Evolutionary conservation across 2,797 vertebrate species (phyloP), one percentile per base, ranked within the genome.

Genomic region (Bradypodion pumilum): DNA sequence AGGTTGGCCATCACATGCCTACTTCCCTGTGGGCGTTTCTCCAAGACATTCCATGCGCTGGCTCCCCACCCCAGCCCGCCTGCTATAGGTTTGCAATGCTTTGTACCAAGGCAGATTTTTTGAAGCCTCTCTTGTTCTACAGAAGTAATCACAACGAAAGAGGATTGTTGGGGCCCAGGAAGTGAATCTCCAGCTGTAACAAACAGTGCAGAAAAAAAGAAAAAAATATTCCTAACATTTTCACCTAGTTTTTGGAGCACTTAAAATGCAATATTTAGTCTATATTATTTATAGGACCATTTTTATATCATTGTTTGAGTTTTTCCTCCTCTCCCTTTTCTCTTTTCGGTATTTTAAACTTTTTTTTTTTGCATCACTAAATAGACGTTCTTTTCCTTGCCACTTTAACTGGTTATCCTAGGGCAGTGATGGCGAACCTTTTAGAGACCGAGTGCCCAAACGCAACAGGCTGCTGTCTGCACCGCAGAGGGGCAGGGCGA

Each of bases 31-130:
- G 52, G 7, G 91, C 87, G 86, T 82, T 82, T 83, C 86, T 0
- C 72, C 86, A 90, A 93, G 87, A 82, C 89, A 89, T 91, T 91
- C 80, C 89, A 85, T 85, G 89, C 92, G 91, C 90, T n/a, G 12
- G 59, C 9, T 27, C 4, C 3, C 46, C 32, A 21, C 56, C 52
- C 91, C n/a, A n/a, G n/a, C n/a, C n/a, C n/a, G n/a, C 92, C 90
- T 80, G 90, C 25, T 2, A 82, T 89, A 89, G 92, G 90, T 91
- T 83, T 77, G 35, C 16, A 2, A 77, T 87, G 93, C 92, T 92
- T 92, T 25, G 85, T 89, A 89, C 5, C 69, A 9, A 91, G 90
- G 92, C 81, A 49, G 86, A 89, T 93, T 91, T 91, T 89, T 40
- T 91, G 89, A 90, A 90, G 90, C 90, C 89, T 84, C 65, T 86